Conservation (phyloP, 2,888 invertebrate species). For the Agrenia bidenticulata region DNA sequence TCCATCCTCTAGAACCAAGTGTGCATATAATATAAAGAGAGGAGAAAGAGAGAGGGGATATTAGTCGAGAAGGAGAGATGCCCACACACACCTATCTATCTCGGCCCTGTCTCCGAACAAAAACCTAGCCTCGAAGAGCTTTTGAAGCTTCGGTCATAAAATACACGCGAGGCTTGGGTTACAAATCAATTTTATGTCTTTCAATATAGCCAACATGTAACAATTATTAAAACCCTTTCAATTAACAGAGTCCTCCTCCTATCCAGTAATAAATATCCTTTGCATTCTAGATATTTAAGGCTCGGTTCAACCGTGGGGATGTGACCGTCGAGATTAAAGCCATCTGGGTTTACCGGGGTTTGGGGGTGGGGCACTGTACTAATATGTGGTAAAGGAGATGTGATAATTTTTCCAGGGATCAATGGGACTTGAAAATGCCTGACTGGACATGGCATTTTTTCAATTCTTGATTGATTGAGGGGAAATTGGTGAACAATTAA, state of each 20-base stretch:
- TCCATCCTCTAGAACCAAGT: not conserved
- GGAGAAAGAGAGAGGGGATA: not conserved
- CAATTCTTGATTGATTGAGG: too few relatives aligned
- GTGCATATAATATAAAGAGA: not conserved
- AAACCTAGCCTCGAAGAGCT: too few relatives aligned
- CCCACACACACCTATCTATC: conserved; percentile 15
- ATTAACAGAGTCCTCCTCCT: conserved; percentile 23
- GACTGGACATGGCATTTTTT: too few relatives aligned
- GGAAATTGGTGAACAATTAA: too few relatives aligned
- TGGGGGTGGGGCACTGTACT: too few relatives aligned
- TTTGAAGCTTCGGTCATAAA: conserved; percentile 10
- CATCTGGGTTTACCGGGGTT: too few relatives aligned
- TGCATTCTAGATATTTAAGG: conserved; percentile 19
- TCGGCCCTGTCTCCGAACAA: conserved; percentile 2
- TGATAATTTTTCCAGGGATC: too few relatives aligned
- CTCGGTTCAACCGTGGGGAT: too few relatives aligned
- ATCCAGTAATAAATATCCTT: conserved; percentile 17
- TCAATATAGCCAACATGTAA: conserved; percentile 12
- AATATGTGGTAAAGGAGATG: too few relatives aligned
- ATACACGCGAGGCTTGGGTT: conserved; percentile 14
- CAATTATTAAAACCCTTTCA: conserved; percentile 24
- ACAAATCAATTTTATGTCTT: conserved; percentile 27
- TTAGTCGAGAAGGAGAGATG: not conserved
- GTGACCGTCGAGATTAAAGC: too few relatives aligned
- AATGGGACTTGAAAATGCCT: too few relatives aligned